A percentile compares a stretch with the other conserved stretches of the same genome.
These are phyloP conservation scores for Pomacea maculata DNA, from an alignment of 1,140 invertebrate genomes.

Conservation along the genomic window DNA sequence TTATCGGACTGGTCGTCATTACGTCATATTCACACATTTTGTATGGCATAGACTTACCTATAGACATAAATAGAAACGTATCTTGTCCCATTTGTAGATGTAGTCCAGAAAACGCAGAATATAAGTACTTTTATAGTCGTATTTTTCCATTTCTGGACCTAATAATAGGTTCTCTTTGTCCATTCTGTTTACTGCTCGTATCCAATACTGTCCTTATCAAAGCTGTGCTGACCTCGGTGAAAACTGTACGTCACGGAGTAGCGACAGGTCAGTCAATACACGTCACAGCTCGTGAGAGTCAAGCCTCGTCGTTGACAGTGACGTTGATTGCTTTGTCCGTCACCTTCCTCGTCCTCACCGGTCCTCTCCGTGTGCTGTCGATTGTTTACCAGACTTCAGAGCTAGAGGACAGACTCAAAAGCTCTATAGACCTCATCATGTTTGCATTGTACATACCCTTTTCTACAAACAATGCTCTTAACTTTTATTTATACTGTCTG, in stretches of 20 bases:
- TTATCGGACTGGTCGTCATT: constrained; percentile 16
- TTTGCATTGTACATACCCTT: constrained; percentile 5
- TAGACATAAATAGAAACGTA: constrained; percentile 4
- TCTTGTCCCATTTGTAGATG: not conserved
- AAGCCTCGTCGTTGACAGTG: constrained; percentile 21
- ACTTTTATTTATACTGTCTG: constrained; percentile 28
- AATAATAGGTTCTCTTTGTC: not conserved
- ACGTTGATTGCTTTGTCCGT: constrained; percentile 33
- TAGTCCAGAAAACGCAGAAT: not conserved
- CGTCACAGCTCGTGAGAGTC: not conserved
- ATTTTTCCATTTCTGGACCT: constrained; percentile 37
- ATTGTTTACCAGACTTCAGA: not conserved
- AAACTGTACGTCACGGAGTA: no score
- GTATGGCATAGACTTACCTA: constrained; percentile 26
- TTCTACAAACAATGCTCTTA: constrained; percentile 24
- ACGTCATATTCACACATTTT: constrained; percentile 24
- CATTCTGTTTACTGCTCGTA: not conserved
- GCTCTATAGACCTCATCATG: no score
- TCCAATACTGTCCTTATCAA: not conserved
- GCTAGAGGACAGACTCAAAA: no score
- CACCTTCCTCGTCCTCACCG: constrained; percentile 28
- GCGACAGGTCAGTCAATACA: not conserved
- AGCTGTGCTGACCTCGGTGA: not conserved
- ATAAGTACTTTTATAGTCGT: constrained; percentile 21
- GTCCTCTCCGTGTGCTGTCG: constrained; percentile 27